Evolutionary conservation across 1,140 invertebrate genomes (phyloP), one percentile per base, ranked within the genome.

Genomic region (Drosophila azteca): DNA sequence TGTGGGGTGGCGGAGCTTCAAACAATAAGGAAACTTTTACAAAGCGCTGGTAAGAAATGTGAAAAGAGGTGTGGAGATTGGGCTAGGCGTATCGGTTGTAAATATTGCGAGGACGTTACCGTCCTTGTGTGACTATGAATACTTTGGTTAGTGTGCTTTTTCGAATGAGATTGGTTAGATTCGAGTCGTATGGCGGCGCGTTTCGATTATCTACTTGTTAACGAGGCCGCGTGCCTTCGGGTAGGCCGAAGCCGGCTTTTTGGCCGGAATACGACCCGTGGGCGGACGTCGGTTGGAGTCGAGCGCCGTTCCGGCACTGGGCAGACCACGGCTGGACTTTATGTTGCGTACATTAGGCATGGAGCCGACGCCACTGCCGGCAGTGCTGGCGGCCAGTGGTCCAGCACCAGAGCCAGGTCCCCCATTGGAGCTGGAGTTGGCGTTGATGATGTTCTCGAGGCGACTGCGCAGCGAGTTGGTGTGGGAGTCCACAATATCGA

Each of bases 401-500:
- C 50, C 63, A 20, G 58, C 41, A 1, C 48, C 66, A 24, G 64
- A 2, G 0, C 50, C 52, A 2, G 62, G 24, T 29, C 64, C 57
- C 6, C 53, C 71, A 50, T 81, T 83, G 6, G 79, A 71, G 71
- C 79, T 91, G 29, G 81, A 73, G 71, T 81, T 91, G 26, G 81
- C 77, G 62, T 92, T 92, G 13, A 91, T 91, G 7, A 91, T 92
- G 43, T 91, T 91, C 62, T 92, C 91, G 6, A 92, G 62, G 15
- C 91, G 84, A 55, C 81, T 83, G 26, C 89, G 88, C 63, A 91
- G 57, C 24, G 79, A 91, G 51, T 89, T 91, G 22, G 83, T 90
- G 43, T 91, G 79, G 2, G 80, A 76, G 11, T 90, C 91, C 0
- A 89, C 90, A 7, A 92, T 92, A 17, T 96, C 95, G 53, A 96